These are phyloP conservation scores for Bombus sylvicola DNA, from an alignment of 1,140 invertebrate genomes.

Conservation along the genomic window DNA sequence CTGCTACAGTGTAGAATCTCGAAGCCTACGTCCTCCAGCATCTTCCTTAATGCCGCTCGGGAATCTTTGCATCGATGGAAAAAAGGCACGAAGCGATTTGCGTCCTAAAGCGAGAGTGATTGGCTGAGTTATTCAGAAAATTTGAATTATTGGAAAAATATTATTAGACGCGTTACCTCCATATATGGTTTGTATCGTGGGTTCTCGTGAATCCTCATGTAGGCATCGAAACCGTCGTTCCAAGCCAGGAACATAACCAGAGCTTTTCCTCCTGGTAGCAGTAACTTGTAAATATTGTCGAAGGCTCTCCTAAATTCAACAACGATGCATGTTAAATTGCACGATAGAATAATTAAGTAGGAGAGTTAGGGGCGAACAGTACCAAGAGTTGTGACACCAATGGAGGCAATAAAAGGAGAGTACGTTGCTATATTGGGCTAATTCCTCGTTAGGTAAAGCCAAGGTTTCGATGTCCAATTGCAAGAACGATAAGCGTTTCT, in stretches of 20 bases:
- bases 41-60: slow-evolving; percentile 84
- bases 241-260: slow-evolving; percentile 88
- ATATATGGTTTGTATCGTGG: slow-evolving; percentile 87
- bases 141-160: background rate
- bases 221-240: slow-evolving; percentile 89
- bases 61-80: slow-evolving; percentile 83
- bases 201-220: slow-evolving; percentile 84
- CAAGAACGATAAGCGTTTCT: slow-evolving; percentile 84
- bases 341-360: background rate
- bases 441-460: slow-evolving; percentile 81
- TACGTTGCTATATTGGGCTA: slow-evolving; percentile 86
- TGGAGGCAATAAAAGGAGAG: slow-evolving; percentile 93
- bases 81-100: slow-evolving; percentile 74
- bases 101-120: slow-evolving; percentile 68
- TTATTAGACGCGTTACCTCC: slow-evolving; percentile 76
- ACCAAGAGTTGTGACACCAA: slow-evolving; percentile 90
- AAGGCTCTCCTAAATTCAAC: slow-evolving; percentile 83
- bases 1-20: slow-evolving; percentile 85
- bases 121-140: background rate
- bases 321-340: slow-evolving; percentile 22
- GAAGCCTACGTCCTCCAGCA: slow-evolving; percentile 87
- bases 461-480: slow-evolving; percentile 86
- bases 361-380: slow-evolving; percentile 55
- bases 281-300: slow-evolving; percentile 86
- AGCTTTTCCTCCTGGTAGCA: slow-evolving; percentile 87